These are phyloP conservation scores for Oxystoma pomonae DNA, from an alignment of 2,888 invertebrate genomes.

Conservation along the genomic window DNA sequence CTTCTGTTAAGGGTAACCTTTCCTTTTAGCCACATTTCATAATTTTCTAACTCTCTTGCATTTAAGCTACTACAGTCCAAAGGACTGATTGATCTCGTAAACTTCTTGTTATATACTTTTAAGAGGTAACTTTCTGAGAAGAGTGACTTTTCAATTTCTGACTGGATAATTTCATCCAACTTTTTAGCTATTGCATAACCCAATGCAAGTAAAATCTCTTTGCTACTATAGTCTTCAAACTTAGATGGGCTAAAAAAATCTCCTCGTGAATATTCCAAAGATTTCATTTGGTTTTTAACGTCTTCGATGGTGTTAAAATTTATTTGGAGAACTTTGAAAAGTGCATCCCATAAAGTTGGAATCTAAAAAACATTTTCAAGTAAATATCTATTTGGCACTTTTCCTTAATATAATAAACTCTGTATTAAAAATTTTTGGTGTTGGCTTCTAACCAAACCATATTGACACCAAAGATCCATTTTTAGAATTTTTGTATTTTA, in stretches of 20 bases:
- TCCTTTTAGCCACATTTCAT: conserved; percentile 22
- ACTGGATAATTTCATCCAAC: conserved; percentile 28
- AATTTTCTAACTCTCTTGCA: conserved; percentile 18
- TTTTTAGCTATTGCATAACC: conserved; percentile 41
- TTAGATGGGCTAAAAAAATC: conserved; percentile 40
- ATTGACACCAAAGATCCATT: too few relatives aligned
- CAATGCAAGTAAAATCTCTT: conserved; percentile 41
- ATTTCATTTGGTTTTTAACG: conserved; percentile 40
- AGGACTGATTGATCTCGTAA: conserved; percentile 3
- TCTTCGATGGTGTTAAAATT: conserved; percentile 32
- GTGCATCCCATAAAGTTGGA: conserved; percentile 33
- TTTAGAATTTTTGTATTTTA: too few relatives aligned
- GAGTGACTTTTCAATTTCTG: conserved; percentile 29
- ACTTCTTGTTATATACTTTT: not conserved
- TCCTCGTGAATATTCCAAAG: conserved; percentile 37
- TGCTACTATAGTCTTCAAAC: conserved; percentile 28
- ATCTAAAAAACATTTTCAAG: conserved; percentile 28
- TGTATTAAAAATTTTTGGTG: too few relatives aligned
- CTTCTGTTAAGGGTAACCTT: conserved; percentile 17
- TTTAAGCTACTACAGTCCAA: conserved; percentile 11
- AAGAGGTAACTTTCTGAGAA: conserved; percentile 10
- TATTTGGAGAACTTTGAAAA: conserved; percentile 29
- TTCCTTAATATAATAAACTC: too few relatives aligned
- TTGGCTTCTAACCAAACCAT: too few relatives aligned
- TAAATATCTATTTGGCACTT: too few relatives aligned